Evolutionary conservation across 2,797 vertebrate genomes (phyloP).

Genomic region (Onychomys arenicola): DNA sequence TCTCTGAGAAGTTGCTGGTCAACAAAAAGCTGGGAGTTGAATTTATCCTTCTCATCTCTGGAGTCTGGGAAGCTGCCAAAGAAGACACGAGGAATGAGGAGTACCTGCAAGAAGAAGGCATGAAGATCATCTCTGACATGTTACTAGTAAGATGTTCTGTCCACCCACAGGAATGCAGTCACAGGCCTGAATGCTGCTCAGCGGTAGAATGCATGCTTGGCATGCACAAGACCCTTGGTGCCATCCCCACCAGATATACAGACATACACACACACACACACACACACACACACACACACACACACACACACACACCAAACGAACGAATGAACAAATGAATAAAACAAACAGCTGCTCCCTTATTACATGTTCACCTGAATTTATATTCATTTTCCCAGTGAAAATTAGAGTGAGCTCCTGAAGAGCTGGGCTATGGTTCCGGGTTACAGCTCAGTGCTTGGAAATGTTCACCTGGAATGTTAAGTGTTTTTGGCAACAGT

Average conservation of each 20-base stretch:
- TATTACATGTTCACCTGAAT: not conserved
- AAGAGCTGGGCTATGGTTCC: not conserved
- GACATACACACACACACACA: not conserved
- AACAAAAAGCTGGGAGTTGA: constrained; percentile 73
- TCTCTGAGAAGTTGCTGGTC: not conserved
- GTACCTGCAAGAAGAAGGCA: constrained; percentile 82
- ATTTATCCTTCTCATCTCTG: constrained; percentile 86
- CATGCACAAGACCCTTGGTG: not conserved
- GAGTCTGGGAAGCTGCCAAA: constrained; percentile 82
- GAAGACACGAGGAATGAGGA: not conserved
- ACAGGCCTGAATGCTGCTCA: not conserved
- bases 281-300: no score
- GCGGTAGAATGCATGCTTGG: no score
- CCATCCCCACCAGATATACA: not conserved
- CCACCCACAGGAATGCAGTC: not conserved
- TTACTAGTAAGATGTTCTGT: constrained; percentile 86
- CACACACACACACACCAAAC: not conserved
- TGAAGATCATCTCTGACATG: constrained; percentile 84
- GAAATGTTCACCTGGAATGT: not conserved
- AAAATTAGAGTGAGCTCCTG: not conserved
- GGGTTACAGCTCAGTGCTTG: not conserved
- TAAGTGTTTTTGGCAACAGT: not conserved
- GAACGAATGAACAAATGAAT: not conserved
- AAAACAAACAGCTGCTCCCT: not conserved
- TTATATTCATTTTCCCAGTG: not conserved